These are phyloP conservation scores for Synergus umbraculus DNA, from an alignment of 2,888 invertebrate species.

Conservation along the genomic window DNA sequence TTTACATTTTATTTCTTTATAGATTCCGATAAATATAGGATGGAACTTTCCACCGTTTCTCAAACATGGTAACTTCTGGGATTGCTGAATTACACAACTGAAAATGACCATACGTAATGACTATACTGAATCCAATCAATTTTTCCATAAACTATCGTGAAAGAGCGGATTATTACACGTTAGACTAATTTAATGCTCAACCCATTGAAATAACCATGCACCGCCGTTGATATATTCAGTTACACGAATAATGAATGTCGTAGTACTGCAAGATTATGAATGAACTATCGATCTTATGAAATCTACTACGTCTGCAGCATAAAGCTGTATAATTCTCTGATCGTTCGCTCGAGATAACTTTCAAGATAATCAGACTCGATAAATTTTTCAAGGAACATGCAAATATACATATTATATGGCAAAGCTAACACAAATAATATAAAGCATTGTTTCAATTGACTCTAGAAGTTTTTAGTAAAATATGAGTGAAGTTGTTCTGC, in stretches of 20 bases:
- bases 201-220: slow-evolving; percentile 10
- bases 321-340: slow-evolving; percentile 25
- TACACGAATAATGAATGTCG: slow-evolving; percentile 40
- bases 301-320: slow-evolving; percentile 43
- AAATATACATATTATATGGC: background rate
- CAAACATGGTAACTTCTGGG: background rate
- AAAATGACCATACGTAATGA: background rate
- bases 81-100: slow-evolving; percentile 15
- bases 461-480: background rate
- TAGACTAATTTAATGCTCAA: background rate
- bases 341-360: slow-evolving; percentile 15
- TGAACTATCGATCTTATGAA: slow-evolving; percentile 50
- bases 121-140: background rate
- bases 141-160: slow-evolving; percentile 22
- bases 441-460: background rate
- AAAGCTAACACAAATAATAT: background rate
- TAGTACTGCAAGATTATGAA: slow-evolving; percentile 48
- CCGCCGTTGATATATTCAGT: background rate
- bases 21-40: background rate
- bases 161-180: slow-evolving; percentile 20
- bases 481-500: too few species aligned
- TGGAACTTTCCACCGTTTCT: background rate
- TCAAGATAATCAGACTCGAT: slow-evolving; percentile 20
- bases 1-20: background rate
- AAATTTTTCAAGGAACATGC: slow-evolving; percentile 17